Evolutionary conservation across 2,797 vertebrate genomes (phyloP).

Genomic region (Morus bassanus): DNA sequence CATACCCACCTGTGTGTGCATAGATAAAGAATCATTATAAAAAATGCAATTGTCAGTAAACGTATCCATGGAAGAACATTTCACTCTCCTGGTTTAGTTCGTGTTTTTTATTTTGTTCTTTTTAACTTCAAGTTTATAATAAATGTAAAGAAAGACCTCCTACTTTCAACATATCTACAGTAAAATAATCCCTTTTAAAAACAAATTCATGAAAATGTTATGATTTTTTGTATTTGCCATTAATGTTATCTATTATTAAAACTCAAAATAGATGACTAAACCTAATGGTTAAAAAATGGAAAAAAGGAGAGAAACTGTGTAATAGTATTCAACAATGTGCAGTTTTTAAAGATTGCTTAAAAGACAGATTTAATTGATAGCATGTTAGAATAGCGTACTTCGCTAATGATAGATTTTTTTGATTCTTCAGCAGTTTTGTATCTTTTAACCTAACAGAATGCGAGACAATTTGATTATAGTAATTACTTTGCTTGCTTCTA

Average conservation of each 20-base stretch:
- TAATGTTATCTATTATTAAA: neutral
- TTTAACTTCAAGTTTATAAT: neutral
- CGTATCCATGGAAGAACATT: neutral
- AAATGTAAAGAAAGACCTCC: neutral
- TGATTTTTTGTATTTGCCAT: neutral
- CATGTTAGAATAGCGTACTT: neutral
- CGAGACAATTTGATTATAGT: conserved; percentile 48
- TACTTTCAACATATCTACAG: neutral
- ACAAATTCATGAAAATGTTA: neutral
- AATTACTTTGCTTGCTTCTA: conserved; percentile 46
- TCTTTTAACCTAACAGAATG: neutral
- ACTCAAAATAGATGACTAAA: neutral
- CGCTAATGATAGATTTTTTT: neutral
- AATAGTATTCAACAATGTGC: neutral
- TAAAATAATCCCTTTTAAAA: neutral
- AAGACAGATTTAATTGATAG: neutral
- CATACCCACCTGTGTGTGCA: neutral
- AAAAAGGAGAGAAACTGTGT: neutral
- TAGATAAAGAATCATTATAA: neutral
- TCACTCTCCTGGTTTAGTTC: neutral
- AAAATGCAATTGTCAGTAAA: neutral
- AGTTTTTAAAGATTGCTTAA: neutral
- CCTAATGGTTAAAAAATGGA: neutral
- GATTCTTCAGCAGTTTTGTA: neutral
- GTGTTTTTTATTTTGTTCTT: neutral